Conservation (phyloP, 37 sponge, comb jelly and placozoan genomes). For the Cliona cf. orientalis region DNA sequence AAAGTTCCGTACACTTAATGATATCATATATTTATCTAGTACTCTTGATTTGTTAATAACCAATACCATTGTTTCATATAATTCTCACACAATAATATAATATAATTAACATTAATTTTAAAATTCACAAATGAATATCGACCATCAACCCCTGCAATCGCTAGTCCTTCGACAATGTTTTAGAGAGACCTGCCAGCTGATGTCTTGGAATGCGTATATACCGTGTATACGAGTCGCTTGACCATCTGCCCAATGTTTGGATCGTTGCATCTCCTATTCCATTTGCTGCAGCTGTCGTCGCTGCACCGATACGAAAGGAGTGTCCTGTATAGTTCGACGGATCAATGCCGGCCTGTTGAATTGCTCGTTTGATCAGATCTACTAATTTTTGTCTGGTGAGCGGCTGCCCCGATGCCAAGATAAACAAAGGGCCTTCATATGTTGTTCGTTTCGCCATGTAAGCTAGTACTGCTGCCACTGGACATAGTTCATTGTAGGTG, state of each 20-base stretch:
- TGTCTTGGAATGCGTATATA: background rate
- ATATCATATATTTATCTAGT: too few relatives aligned
- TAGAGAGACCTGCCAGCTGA: background rate
- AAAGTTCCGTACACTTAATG: too few relatives aligned
- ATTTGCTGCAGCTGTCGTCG: background rate
- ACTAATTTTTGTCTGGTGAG: conserved; percentile 21
- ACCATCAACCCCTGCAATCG: too few relatives aligned
- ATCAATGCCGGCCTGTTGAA: background rate
- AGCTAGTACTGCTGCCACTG: conserved; percentile 12
- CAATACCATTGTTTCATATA: too few relatives aligned
- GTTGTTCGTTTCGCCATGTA: background rate
- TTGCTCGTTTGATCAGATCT: background rate
- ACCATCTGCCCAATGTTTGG: background rate
- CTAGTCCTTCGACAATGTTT: too few relatives aligned
- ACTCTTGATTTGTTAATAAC: too few relatives aligned
- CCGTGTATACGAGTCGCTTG: background rate
- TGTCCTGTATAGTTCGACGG: background rate
- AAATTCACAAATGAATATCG: too few relatives aligned
- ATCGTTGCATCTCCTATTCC: background rate
- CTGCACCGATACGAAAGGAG: background rate
- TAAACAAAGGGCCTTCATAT: conserved; percentile 14
- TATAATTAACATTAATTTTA: too few relatives aligned
- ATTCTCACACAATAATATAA: too few relatives aligned
- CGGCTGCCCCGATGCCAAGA: conserved; percentile 1
- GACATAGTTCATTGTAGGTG: conserved; percentile 16